phyloP scores from a whole-genome alignment of 2,888 invertebrate species.

The Nasonia oneida region DNA sequence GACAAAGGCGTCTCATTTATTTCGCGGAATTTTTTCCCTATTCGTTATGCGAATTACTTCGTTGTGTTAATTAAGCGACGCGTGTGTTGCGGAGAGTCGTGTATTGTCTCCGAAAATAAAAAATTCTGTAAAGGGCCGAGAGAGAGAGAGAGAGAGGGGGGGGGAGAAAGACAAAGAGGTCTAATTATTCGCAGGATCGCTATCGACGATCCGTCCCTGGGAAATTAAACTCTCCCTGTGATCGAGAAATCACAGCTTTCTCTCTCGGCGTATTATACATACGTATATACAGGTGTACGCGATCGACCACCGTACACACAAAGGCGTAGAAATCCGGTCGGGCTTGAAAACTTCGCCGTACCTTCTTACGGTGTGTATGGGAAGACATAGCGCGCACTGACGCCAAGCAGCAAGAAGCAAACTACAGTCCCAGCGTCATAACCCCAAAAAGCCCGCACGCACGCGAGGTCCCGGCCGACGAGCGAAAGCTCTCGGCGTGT shows the following conservation, averaged over 20 bases:
- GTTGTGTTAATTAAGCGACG: too few species aligned
- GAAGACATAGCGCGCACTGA: too few species aligned
- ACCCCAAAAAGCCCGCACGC: background rate
- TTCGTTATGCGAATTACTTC: too few species aligned
- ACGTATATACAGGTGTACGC: background rate
- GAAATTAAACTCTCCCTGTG: background rate
- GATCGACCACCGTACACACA: background rate
- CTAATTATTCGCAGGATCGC: background rate
- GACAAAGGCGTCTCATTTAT: too few species aligned
- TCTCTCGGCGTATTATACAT: background rate
- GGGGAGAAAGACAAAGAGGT: background rate
- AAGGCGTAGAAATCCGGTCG: background rate
- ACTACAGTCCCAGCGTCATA: background rate
- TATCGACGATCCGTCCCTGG: constrained; percentile 7
- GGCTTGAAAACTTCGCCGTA: background rate
- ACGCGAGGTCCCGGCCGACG: constrained; percentile 10
- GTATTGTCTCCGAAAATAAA: too few species aligned
- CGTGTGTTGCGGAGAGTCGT: too few species aligned
- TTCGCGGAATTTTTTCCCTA: too few species aligned
- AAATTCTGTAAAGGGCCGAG: too few species aligned
- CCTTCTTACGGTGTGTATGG: background rate
- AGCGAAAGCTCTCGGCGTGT: background rate
- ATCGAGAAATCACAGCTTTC: background rate
- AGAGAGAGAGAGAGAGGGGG: too few species aligned
- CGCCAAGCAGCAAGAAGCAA: background rate